These are phyloP conservation scores for Neomorphus geoffroyi DNA, from an alignment of 2,797 vertebrate genomes.

Conservation along the genomic window DNA sequence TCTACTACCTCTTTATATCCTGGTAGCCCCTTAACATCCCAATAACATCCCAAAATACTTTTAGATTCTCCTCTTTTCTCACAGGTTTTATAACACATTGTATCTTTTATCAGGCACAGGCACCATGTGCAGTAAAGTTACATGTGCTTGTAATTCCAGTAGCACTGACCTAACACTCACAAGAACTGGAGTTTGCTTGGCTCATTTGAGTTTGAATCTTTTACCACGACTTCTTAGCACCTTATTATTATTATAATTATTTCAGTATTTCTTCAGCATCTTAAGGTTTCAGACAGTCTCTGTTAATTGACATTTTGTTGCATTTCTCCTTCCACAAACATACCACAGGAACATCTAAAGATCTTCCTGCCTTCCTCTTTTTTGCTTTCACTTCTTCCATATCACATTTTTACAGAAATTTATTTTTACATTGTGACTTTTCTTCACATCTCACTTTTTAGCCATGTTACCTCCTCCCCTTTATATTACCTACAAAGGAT, in stretches of 20 bases:
- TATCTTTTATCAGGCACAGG: background rate
- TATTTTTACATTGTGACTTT: background rate
- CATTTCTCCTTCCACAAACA: background rate
- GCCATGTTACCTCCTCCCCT: background rate
- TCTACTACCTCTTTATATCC: background rate
- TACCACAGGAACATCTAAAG: background rate
- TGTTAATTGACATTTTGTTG: background rate
- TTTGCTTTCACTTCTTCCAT: background rate
- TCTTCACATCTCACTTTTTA: background rate
- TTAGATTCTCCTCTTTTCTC: background rate
- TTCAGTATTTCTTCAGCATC: background rate
- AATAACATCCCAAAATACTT: background rate
- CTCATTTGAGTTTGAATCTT: background rate
- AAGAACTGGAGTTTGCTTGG: background rate
- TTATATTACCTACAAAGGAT: background rate
- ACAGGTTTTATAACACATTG: background rate
- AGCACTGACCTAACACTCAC: background rate
- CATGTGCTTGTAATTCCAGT: background rate
- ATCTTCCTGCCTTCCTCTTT: background rate
- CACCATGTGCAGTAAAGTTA: accelerated
- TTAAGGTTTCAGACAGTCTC: background rate
- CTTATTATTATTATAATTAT: background rate
- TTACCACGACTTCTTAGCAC: background rate
- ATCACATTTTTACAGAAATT: background rate
- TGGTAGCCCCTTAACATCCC: background rate